phyloP scores from a whole-genome alignment of 2,797 vertebrate genomes.

The Loris lydekkerianus region DNA sequence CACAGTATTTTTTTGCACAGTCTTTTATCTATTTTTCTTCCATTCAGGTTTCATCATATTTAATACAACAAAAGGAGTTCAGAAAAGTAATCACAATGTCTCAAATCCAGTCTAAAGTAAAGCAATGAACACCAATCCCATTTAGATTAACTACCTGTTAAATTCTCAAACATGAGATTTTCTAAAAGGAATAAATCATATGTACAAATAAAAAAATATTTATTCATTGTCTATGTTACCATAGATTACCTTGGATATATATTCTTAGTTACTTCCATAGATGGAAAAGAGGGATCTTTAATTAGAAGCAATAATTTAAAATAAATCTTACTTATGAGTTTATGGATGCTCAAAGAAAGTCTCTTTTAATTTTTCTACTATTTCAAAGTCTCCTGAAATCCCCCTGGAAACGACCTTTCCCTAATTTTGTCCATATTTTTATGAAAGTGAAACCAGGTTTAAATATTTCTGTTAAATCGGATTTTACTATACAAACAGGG shows the following conservation, averaged over 20 bases:
- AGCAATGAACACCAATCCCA: conserved; percentile 52
- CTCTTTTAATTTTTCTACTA: conserved; percentile 85
- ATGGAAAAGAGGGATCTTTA: background rate
- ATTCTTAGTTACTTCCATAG: background rate
- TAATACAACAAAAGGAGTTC: conserved; percentile 53
- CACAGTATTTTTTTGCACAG: background rate
- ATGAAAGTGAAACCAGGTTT: conserved; percentile 87
- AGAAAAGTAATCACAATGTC: background rate
- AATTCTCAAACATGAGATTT: conserved; percentile 67
- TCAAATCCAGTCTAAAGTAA: background rate
- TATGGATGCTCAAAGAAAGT: conserved; percentile 80
- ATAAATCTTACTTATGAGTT: conserved; percentile 70
- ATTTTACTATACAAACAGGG: conserved; percentile 87
- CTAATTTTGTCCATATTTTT: conserved; percentile 89
- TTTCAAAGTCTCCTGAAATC: conserved; percentile 85
- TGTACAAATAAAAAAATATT: conserved; percentile 54
- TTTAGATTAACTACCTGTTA: conserved; percentile 60
- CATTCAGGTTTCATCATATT: background rate
- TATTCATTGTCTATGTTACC: conserved; percentile 48
- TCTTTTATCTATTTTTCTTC: background rate
- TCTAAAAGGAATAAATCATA: conserved; percentile 53
- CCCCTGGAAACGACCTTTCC: conserved; percentile 89
- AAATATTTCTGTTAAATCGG: conserved; percentile 88
- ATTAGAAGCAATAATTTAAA: conserved; percentile 52
- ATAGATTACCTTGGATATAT: conserved; percentile 15